Conservation (phyloP, 2,113 vertebrate genomes). For the Catagonus wagneri region DNA sequence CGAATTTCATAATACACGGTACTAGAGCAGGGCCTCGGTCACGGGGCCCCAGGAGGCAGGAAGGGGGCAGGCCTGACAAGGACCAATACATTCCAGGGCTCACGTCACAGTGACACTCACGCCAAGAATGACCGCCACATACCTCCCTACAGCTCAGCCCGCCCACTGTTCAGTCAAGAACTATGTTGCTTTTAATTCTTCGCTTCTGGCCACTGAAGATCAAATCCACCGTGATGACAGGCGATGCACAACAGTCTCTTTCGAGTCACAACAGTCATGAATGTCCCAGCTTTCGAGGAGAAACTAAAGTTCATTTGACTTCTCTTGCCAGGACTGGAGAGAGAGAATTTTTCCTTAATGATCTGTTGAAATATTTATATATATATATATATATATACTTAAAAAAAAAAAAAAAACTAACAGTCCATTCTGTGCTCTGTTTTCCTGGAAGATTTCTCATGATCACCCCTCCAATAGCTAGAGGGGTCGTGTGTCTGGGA, state of each 20-base stretch:
- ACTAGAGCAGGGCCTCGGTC: slow-evolving; percentile 79
- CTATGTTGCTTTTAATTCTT: slow-evolving; percentile 26
- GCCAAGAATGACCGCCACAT: neutral
- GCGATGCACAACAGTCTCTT: slow-evolving; percentile 66
- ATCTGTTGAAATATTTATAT: slow-evolving; percentile 77
- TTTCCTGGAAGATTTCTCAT: slow-evolving; percentile 81
- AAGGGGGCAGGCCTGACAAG: slow-evolving; percentile 45
- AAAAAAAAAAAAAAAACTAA: slow-evolving; percentile 69
- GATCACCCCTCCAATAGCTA: slow-evolving; percentile 35
- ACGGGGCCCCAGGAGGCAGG: slow-evolving; percentile 77
- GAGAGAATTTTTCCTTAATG: slow-evolving; percentile 73
- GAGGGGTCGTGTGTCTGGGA: slow-evolving; percentile 69
- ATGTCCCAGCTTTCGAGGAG: slow-evolving; percentile 55
- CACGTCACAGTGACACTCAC: neutral
- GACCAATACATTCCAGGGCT: neutral
- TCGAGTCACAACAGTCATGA: slow-evolving; percentile 64
- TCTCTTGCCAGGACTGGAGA: slow-evolving; percentile 78
- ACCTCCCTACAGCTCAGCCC: neutral
- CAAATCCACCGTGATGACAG: slow-evolving; percentile 48
- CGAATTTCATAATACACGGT: slow-evolving; percentile 85
- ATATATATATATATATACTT: slow-evolving; percentile 76
- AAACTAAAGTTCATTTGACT: slow-evolving; percentile 67
- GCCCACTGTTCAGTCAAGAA: slow-evolving; percentile 53
- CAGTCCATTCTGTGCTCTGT: slow-evolving; percentile 81
- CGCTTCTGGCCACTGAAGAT: slow-evolving; percentile 60